A percentile compares a stretch with the other conserved stretches of the same genome.
Evolutionary conservation across 2,797 vertebrate genomes (phyloP).

Genomic region (Vultur gryphus): DNA sequence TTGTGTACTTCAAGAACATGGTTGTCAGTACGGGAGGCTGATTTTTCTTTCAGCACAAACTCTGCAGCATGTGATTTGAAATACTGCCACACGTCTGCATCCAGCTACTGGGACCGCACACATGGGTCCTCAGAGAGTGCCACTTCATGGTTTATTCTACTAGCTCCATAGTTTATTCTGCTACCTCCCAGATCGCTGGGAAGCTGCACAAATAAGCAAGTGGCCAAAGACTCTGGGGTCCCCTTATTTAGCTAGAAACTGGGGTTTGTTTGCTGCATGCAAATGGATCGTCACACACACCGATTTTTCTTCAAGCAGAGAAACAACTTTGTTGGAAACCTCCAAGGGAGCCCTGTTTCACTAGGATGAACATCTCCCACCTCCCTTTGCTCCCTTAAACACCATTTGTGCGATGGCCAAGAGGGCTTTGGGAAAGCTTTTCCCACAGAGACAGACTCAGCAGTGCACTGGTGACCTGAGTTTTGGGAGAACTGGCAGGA

Average conservation of each 20-base stretch:
- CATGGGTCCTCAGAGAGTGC: neutral
- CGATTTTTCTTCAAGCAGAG: neutral
- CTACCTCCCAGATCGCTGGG: neutral
- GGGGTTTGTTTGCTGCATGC: neutral
- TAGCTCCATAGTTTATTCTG: neutral
- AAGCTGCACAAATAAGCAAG: neutral
- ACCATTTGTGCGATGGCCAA: neutral
- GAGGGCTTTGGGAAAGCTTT: neutral
- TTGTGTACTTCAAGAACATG: neutral
- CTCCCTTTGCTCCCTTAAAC: neutral
- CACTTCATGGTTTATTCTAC: neutral
- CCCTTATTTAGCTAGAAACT: neutral
- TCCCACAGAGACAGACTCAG: neutral
- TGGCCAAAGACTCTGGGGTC: neutral
- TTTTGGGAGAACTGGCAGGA: neutral
- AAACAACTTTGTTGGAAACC: neutral
- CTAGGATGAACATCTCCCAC: neutral
- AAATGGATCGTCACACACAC: neutral
- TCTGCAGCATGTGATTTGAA: neutral
- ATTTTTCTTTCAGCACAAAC: neutral
- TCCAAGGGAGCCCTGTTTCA: neutral
- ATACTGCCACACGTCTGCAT: neutral
- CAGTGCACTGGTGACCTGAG: accelerated
- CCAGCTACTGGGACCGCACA: neutral
- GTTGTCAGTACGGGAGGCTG: neutral